These are phyloP conservation scores for Coranthus polyacanthus DNA, from an alignment of 2,797 vertebrate genomes.

Conservation along the genomic window DNA sequence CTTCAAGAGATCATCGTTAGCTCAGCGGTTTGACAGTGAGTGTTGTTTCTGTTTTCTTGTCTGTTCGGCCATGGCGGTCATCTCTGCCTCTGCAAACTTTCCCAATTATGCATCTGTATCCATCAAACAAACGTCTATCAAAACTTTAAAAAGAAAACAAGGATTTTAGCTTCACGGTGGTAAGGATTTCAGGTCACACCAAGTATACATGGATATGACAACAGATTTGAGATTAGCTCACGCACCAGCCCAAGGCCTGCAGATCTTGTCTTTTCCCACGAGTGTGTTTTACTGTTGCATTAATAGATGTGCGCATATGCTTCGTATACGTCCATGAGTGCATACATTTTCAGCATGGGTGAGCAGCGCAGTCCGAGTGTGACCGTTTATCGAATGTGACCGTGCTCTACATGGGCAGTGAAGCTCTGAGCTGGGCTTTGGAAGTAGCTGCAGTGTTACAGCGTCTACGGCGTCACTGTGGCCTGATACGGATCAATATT, in stretches of 20 bases:
- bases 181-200: too few species aligned
- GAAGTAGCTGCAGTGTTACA: constrained; percentile 23
- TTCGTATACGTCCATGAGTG: constrained; percentile 33
- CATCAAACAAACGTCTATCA: too few species aligned
- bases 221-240: not conserved
- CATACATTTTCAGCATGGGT: constrained; percentile 54
- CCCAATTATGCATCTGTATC: too few species aligned
- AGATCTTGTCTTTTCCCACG: constrained; percentile 6
- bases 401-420: constrained; percentile 49
- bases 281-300: not conserved
- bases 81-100: too few species aligned
- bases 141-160: not conserved
- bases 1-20: too few species aligned
- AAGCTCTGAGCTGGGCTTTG: constrained; percentile 38
- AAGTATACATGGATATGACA: not conserved
- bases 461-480: constrained; percentile 23
- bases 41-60: too few species aligned
- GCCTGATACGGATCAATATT: constrained; percentile 42
- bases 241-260: not conserved
- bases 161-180: not conserved
- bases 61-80: too few species aligned
- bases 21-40: too few species aligned
- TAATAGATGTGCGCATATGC: constrained; percentile 43
- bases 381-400: constrained; percentile 48
- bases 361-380: constrained; percentile 37